These are phyloP conservation scores for Bibio marci DNA, from an alignment of 2,888 invertebrate genomes.

Conservation along the genomic window DNA sequence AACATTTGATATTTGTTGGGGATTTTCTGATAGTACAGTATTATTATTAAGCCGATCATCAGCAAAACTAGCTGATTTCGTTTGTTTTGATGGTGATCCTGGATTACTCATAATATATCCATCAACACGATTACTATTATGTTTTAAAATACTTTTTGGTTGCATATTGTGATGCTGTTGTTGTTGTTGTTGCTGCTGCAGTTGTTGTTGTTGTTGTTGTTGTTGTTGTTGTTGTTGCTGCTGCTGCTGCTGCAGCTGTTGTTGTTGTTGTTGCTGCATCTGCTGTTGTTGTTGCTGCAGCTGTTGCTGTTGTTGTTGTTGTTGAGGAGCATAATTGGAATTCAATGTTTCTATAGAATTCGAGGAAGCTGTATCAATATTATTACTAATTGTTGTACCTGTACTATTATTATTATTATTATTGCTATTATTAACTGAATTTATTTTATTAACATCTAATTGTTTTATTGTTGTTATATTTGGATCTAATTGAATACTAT, in stretches of 20 bases:
- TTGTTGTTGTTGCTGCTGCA: constrained; percentile 12
- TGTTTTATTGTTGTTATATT: constrained; percentile 24
- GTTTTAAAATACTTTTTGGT: constrained; percentile 29
- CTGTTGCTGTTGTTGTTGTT: constrained; percentile 19
- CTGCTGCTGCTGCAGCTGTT: constrained; percentile 13
- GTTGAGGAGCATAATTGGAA: constrained; percentile 13
- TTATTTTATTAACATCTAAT: constrained; percentile 20
- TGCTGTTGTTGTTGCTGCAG: constrained; percentile 13
- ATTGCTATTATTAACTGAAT: neutral
- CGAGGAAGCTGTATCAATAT: neutral
- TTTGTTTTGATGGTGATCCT: constrained; percentile 27
- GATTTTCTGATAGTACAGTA: neutral
- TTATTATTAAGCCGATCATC: constrained; percentile 19
- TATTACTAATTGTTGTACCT: neutral
- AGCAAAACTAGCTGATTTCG: constrained; percentile 27
- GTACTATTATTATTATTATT: neutral
- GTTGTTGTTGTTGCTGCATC: constrained; percentile 11
- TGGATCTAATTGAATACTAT: constrained; percentile 30
- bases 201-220: constrained; percentile 15
- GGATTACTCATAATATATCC: constrained; percentile 14
- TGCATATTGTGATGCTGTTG: constrained; percentile 13
- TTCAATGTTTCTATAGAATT: too few relatives aligned
- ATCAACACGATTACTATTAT: constrained; percentile 19
- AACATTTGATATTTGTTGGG: neutral
- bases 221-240: constrained; percentile 21